phyloP scores from a whole-genome alignment of 2,113 vertebrate genomes.

The Protobothrops mucrosquamatus region DNA sequence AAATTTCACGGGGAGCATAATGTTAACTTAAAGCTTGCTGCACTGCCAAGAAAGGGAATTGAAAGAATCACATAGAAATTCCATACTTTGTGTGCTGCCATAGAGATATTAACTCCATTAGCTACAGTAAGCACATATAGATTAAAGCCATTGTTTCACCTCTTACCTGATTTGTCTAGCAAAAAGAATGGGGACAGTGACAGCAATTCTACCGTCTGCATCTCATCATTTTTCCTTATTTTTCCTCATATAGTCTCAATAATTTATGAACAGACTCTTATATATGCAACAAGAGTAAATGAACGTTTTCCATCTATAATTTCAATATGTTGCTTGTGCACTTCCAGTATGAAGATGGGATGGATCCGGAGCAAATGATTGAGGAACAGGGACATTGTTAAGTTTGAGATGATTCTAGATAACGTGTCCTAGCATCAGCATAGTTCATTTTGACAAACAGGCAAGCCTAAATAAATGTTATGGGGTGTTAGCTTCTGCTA shows the following conservation, averaged over 20 bases:
- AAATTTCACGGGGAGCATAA: not conserved
- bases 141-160: not conserved
- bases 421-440: not conserved
- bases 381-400: not conserved
- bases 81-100: not conserved
- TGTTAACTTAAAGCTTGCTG: not conserved
- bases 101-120: not conserved
- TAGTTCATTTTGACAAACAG: not conserved
- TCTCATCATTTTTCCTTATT: not conserved
- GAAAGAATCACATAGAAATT: not conserved
- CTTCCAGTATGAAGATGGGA: not conserved
- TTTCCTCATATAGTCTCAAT: not conserved
- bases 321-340: not conserved
- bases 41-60: not conserved
- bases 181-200: not conserved
- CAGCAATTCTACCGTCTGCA: not conserved
- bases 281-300: not conserved
- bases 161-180: not conserved
- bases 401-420: not conserved
- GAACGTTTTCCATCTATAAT: not conserved
- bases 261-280: not conserved
- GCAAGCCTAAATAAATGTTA: not conserved
- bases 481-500: not conserved
- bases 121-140: not conserved
- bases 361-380: not conserved